These are phyloP conservation scores for Temnothorax ravouxi DNA, from an alignment of 2,888 invertebrate genomes.

Conservation along the genomic window DNA sequence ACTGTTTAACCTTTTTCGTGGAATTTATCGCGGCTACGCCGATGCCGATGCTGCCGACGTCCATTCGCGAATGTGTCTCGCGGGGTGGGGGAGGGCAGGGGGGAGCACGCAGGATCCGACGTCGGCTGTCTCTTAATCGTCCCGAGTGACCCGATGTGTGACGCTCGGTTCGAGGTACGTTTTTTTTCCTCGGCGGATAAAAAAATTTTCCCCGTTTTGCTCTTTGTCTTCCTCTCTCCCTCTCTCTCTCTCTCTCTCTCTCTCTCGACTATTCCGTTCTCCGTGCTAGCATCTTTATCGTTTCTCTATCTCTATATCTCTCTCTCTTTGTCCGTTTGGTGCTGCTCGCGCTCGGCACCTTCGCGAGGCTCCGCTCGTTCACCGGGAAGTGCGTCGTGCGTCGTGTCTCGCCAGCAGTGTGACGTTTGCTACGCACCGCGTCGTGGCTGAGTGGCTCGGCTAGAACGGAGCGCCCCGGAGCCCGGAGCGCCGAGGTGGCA, in stretches of 20 bases:
- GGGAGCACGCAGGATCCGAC: slow-evolving; percentile 30
- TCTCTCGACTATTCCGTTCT: slow-evolving; percentile 25
- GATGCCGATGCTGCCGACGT: slow-evolving; percentile 37
- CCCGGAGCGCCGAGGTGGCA: slow-evolving; percentile 13
- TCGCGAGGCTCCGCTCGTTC: slow-evolving; percentile 42
- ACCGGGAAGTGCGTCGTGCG: slow-evolving; percentile 49
- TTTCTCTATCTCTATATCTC: not conserved
- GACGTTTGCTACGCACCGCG: slow-evolving; percentile 19
- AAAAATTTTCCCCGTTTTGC: slow-evolving; percentile 5
- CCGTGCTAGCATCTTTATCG: slow-evolving; percentile 35
- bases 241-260: slow-evolving; percentile 6
- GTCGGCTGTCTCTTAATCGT: slow-evolving; percentile 42
- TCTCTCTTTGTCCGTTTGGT: slow-evolving; percentile 20
- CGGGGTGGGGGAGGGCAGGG: slow-evolving; percentile 17
- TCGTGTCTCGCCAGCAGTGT: slow-evolving; percentile 26
- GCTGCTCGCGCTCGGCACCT: slow-evolving; percentile 33
- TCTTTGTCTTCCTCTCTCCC: not conserved
- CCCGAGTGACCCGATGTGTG: slow-evolving; percentile 48
- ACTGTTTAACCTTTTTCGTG: slow-evolving; percentile 32
- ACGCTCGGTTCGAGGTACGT: slow-evolving; percentile 55
- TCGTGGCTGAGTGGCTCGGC: not conserved
- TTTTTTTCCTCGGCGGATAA: slow-evolving; percentile 21
- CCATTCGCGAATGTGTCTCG: slow-evolving; percentile 36
- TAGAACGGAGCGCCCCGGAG: slow-evolving; percentile 23
- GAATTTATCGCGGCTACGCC: slow-evolving; percentile 41